Evolutionary conservation across 2,113 vertebrate genomes (phyloP).

Genomic region (Indicator indicator): DNA sequence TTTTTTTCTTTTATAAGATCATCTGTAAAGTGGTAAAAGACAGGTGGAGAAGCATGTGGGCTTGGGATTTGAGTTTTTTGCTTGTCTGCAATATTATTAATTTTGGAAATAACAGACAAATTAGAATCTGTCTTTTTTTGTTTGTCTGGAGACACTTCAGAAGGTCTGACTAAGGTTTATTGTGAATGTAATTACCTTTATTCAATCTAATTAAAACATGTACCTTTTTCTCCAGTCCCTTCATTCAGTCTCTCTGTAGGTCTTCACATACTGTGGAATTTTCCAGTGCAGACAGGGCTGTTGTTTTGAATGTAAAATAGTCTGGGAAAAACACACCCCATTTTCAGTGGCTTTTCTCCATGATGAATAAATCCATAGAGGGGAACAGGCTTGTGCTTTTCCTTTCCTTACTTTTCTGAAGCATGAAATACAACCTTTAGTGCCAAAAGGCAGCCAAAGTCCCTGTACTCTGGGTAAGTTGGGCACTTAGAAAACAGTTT

Average conservation of each 20-base stretch:
- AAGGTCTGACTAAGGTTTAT: neutral
- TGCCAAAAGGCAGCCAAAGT: neutral
- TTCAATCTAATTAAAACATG: neutral
- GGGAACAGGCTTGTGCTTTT: conserved; percentile 7
- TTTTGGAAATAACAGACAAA: neutral
- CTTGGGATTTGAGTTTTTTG: neutral
- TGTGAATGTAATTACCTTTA: neutral
- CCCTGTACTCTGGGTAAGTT: neutral
- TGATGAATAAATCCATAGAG: conserved; percentile 51
- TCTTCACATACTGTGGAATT: conserved; percentile 49
- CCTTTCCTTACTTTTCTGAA: conserved; percentile 19
- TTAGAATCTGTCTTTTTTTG: neutral
- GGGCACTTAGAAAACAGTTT: neutral
- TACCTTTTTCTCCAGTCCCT: neutral
- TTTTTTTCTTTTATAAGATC: neutral
- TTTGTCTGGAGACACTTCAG: neutral
- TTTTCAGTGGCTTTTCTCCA: conserved; percentile 55
- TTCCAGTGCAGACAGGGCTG: conserved; percentile 44
- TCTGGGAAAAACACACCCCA: conserved; percentile 39
- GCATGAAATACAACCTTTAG: neutral
- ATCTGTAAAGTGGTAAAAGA: neutral
- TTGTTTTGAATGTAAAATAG: conserved; percentile 63
- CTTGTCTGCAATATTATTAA: neutral
- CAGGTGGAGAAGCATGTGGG: neutral
- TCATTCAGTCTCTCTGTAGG: neutral